Conservation (phyloP, 2,113 vertebrate genomes). For the Pavo muticus region DNA sequence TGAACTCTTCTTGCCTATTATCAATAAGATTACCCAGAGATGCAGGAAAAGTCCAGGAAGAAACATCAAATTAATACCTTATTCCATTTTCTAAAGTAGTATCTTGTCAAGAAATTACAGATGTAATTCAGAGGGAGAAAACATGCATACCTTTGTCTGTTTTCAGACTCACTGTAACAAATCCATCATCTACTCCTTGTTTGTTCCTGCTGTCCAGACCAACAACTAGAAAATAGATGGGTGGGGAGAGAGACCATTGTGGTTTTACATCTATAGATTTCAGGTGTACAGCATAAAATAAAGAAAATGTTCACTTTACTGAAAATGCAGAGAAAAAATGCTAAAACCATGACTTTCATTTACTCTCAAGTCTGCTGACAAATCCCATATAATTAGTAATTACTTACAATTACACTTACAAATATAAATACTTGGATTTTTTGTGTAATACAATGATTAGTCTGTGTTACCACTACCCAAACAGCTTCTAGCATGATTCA, state of each 20-base stretch:
- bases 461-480: not conserved
- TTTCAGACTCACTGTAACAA: constrained; percentile 93
- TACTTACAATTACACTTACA: not conserved
- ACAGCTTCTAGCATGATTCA: not conserved
- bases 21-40: constrained; percentile 21
- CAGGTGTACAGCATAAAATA: not conserved
- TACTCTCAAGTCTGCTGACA: not conserved
- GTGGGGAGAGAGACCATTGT: not conserved
- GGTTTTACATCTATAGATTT: not conserved
- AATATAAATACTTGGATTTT: not conserved
- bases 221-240: constrained; percentile 67
- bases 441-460: not conserved
- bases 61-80: not conserved
- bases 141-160: constrained; percentile 86
- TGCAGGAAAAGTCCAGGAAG: not conserved
- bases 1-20: constrained; percentile 89
- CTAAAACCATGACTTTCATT: not conserved
- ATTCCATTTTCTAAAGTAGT: not conserved
- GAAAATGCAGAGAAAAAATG: not conserved
- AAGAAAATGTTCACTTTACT: not conserved
- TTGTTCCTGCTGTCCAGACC: constrained; percentile 87
- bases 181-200: constrained; percentile 89
- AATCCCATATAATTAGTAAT: not conserved
- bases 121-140: not conserved
- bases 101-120: not conserved